Evolutionary conservation across 1,140 invertebrate genomes (phyloP).

Genomic region (Drosophila dunni): DNA sequence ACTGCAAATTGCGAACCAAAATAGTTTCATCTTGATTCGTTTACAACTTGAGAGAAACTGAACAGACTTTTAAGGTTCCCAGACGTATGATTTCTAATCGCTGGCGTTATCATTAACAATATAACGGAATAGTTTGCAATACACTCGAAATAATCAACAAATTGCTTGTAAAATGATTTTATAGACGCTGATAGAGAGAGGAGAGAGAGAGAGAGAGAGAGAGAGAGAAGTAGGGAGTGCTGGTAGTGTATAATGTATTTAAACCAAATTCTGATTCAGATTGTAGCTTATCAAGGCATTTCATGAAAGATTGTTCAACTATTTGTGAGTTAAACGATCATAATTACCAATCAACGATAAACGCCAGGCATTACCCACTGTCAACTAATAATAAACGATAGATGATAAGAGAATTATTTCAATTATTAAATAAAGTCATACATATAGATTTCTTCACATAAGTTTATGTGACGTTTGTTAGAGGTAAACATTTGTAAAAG

Average conservation of each 20-base stretch:
- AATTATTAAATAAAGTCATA: too few species aligned
- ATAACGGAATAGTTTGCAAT: background rate
- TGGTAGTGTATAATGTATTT: background rate
- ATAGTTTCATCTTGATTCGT: constrained; percentile 52
- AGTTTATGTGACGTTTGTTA: too few species aligned
- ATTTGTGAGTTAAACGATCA: constrained; percentile 1
- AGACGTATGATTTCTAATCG: constrained; percentile 24
- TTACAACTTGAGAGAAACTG: constrained; percentile 28
- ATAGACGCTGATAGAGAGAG: background rate
- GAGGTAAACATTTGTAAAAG: too few species aligned
- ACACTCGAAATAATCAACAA: constrained; percentile 33
- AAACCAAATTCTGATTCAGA: background rate
- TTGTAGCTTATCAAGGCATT: constrained; percentile 6
- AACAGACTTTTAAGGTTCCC: constrained; percentile 3
- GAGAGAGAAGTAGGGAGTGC: background rate
- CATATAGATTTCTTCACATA: too few species aligned
- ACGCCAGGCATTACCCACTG: background rate
- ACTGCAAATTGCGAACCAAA: constrained; percentile 30
- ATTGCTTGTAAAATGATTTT: constrained; percentile 40
- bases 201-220: background rate
- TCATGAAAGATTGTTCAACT: background rate
- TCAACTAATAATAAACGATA: constrained; percentile 1
- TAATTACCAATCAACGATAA: background rate
- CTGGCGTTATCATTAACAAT: constrained; percentile 17
- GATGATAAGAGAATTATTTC: background rate